phyloP scores from a whole-genome alignment of 1,140 invertebrate species.

The Argopecten irradians region DNA sequence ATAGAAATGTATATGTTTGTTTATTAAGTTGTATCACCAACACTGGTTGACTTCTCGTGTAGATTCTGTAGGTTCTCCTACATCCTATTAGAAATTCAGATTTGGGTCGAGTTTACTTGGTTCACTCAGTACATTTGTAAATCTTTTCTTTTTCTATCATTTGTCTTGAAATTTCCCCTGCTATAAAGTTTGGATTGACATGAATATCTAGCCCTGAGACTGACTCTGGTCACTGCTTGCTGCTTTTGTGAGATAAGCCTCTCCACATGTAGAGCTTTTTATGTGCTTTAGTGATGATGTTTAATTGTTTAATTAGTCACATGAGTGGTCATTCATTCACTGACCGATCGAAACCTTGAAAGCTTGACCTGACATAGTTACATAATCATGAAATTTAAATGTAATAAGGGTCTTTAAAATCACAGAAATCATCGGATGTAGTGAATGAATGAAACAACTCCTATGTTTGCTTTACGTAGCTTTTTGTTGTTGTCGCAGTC shows the following conservation, averaged over 20 bases:
- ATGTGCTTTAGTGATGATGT: not conserved
- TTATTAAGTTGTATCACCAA: too few species aligned
- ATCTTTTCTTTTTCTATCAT: too few species aligned
- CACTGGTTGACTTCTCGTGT: too few species aligned
- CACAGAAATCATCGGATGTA: not conserved
- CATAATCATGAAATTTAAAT: not conserved
- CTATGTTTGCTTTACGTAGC: not conserved
- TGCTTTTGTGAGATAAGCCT: not conserved
- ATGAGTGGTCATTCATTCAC: not conserved
- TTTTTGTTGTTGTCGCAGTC: not conserved
- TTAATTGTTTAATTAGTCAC: not conserved
- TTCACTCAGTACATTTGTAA: too few species aligned
- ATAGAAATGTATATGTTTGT: too few species aligned
- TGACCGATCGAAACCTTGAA: too few species aligned
- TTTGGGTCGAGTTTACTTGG: too few species aligned
- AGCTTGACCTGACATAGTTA: too few species aligned
- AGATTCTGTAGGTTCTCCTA: too few species aligned
- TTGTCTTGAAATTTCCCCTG: too few species aligned
- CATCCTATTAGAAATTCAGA: too few species aligned
- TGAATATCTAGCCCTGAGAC: not conserved
- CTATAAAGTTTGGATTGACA: not conserved
- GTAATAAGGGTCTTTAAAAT: not conserved
- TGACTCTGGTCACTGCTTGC: not conserved
- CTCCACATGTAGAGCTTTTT: constrained; percentile 2
- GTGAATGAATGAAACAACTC: not conserved